These are phyloP conservation scores for Idaea straminata DNA, from an alignment of 2,888 invertebrate species.

Conservation along the genomic window DNA sequence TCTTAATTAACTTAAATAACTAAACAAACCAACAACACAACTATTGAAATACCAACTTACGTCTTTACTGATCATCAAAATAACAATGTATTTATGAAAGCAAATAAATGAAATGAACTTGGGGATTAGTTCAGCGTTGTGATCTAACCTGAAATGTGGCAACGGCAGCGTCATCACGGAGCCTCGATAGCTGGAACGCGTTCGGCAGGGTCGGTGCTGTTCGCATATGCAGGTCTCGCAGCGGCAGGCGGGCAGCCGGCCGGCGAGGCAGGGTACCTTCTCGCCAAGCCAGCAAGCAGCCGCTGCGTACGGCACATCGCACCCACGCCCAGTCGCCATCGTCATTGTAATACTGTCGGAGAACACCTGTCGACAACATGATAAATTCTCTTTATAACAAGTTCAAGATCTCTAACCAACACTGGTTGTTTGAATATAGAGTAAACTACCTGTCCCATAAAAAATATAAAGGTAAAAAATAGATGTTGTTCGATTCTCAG, in stretches of 20 bases:
- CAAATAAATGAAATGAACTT: background rate
- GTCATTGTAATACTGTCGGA: conserved; percentile 71
- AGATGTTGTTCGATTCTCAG: too few species aligned
- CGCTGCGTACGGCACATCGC: conserved; percentile 66
- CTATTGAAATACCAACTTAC: too few species aligned
- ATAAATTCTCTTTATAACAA: background rate
- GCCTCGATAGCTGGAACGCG: conserved; percentile 71
- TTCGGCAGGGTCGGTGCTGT: conserved; percentile 61
- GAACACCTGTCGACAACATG: conserved; percentile 50
- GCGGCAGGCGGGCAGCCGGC: conserved; percentile 63
- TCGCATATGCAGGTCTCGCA: conserved; percentile 64
- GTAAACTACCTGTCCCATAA: too few species aligned
- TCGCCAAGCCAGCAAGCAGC: conserved; percentile 71
- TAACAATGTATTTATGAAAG: too few species aligned
- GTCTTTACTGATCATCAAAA: too few species aligned
- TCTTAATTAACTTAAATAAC: too few species aligned
- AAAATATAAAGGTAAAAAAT: too few species aligned
- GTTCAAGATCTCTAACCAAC: background rate
- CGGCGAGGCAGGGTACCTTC: conserved; percentile 71
- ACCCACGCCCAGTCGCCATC: conserved; percentile 69
- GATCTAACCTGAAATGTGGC: conserved; percentile 71
- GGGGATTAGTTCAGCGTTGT: background rate
- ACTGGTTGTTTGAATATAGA: background rate
- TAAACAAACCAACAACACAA: too few species aligned
- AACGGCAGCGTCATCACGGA: conserved; percentile 70